Evolutionary conservation across 1,140 invertebrate species (phyloP).

Genomic region (Drosophila prosaltans): DNA sequence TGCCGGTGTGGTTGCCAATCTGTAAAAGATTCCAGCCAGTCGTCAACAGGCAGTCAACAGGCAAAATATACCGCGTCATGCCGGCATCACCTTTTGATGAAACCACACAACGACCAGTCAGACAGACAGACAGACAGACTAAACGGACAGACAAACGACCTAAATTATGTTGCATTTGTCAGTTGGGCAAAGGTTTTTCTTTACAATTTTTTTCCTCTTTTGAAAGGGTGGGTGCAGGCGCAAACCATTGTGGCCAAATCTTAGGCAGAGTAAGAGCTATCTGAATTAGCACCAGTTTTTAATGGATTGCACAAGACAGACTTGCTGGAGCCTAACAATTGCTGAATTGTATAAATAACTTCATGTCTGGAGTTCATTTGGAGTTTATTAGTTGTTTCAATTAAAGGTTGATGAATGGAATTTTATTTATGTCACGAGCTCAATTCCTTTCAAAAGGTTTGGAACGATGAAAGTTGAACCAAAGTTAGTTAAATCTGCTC

Average conservation of each 20-base stretch:
- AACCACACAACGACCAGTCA: conserved; percentile 12
- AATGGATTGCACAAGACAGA: background rate
- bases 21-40: conserved; percentile 17
- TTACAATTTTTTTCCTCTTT: conserved; percentile 17
- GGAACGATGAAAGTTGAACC: too few species aligned
- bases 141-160: conserved; percentile 39
- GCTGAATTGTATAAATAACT: background rate
- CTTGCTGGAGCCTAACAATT: too few species aligned
- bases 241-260: conserved; percentile 5
- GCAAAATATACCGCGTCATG: conserved; percentile 38
- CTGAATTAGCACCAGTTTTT: conserved; percentile 2
- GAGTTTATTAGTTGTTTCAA: background rate
- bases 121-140: background rate
- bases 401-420: too few species aligned
- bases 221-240: conserved; percentile 7
- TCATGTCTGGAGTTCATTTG: background rate
- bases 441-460: too few species aligned
- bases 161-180: conserved; percentile 57
- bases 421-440: too few species aligned
- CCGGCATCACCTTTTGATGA: conserved; percentile 32
- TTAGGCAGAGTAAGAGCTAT: conserved; percentile 1
- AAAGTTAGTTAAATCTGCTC: too few species aligned
- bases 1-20: conserved; percentile 14
- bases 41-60: conserved; percentile 9
- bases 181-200: conserved; percentile 50